Conservation (phyloP, 2,797 vertebrate species). For the Leptoclinus maculatus region DNA sequence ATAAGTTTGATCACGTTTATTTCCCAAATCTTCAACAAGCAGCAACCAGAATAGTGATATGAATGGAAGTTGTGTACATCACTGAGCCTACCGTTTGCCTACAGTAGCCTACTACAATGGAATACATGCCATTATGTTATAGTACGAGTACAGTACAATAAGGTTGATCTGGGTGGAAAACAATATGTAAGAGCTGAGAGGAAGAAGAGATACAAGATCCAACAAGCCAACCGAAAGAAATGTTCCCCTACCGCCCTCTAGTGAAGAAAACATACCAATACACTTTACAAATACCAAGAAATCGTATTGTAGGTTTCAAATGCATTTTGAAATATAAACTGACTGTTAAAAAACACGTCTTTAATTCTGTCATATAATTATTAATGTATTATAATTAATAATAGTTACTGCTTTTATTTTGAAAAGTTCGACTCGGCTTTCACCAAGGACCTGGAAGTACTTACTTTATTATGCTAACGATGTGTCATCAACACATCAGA, state of each 20-base stretch:
- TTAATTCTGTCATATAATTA: rapidly evolving
- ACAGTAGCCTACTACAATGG: background rate
- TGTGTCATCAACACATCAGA: slow-evolving; percentile 62
- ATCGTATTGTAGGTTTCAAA: rapidly evolving
- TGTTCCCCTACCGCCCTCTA: slow-evolving; percentile 33
- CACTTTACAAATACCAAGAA: background rate
- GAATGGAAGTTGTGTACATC: background rate
- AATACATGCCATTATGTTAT: background rate
- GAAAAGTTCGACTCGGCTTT: background rate
- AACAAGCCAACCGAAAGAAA: background rate
- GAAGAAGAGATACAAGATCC: background rate
- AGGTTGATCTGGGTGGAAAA: background rate
- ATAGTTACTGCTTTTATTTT: slow-evolving; percentile 56
- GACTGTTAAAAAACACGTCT: background rate
- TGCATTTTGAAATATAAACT: background rate
- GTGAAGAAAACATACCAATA: background rate
- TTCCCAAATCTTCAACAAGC: background rate
- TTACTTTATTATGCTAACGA: slow-evolving; percentile 63
- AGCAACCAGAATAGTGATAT: background rate
- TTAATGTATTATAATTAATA: too few species aligned
- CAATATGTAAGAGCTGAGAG: background rate
- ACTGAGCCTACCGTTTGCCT: background rate
- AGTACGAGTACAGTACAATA: background rate
- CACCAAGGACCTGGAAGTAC: slow-evolving; percentile 63
- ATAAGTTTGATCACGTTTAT: background rate